Evolutionary conservation across 1,140 invertebrate species (phyloP).

Genomic region (Bombus haemorrhoidalis): DNA sequence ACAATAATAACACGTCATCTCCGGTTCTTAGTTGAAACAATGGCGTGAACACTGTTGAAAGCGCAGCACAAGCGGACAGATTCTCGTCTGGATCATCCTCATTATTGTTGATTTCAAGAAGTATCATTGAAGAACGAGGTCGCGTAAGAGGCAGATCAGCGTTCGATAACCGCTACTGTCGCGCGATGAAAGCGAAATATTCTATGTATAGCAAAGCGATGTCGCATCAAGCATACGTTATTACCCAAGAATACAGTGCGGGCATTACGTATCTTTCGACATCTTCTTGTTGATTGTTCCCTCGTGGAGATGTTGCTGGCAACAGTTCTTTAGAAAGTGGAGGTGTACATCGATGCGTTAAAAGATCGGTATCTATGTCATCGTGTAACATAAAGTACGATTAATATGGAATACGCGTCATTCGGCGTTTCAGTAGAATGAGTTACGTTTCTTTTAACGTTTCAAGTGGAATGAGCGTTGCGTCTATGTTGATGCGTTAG

Average conservation of each 20-base stretch:
- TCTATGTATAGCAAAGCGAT: constrained; percentile 21
- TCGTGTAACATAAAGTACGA: constrained; percentile 31
- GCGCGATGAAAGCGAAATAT: not conserved
- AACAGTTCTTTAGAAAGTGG: constrained; percentile 61
- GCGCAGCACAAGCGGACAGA: constrained; percentile 10
- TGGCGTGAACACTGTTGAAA: constrained; percentile 61
- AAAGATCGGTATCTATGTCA: constrained; percentile 55
- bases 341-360: constrained; percentile 24
- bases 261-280: constrained; percentile 57
- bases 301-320: constrained; percentile 49
- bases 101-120: constrained; percentile 49
- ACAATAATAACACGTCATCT: constrained; percentile 49
- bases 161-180: constrained; percentile 57
- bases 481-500: too few relatives aligned
- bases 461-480: too few relatives aligned
- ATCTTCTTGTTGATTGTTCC: constrained; percentile 60
- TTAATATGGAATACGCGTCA: not conserved
- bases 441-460: too few relatives aligned
- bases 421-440: too few relatives aligned
- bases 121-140: constrained; percentile 72
- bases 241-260: constrained; percentile 57
- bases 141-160: constrained; percentile 57
- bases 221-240: constrained; percentile 27
- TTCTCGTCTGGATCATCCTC: constrained; percentile 48
- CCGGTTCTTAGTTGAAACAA: constrained; percentile 42